These are phyloP conservation scores for Sebastes cheni DNA, from an alignment of 2,797 vertebrate species.

Conservation along the genomic window DNA sequence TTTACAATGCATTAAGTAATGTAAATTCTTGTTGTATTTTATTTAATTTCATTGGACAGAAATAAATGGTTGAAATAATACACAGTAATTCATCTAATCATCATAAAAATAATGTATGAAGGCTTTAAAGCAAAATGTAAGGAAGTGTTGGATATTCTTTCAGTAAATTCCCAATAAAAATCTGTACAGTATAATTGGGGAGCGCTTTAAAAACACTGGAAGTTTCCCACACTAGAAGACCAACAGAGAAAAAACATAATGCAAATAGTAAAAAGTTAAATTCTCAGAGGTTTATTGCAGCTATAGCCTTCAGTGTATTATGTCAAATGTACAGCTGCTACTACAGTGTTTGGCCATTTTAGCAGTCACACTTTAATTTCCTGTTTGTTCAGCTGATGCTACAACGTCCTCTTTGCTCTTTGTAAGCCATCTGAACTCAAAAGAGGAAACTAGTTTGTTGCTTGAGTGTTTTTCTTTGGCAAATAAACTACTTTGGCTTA, in stretches of 20 bases:
- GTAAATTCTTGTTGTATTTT: neutral
- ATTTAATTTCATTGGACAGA: neutral
- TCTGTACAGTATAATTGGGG: neutral
- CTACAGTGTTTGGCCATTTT: neutral
- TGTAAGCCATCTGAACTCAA: neutral
- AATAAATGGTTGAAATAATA: neutral
- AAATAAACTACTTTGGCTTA: neutral
- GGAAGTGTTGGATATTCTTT: neutral
- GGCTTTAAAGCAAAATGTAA: neutral
- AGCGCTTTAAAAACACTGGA: neutral
- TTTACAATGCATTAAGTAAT: neutral
- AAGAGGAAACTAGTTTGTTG: neutral
- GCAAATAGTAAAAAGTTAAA: neutral
- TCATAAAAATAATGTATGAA: neutral
- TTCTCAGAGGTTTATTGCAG: neutral
- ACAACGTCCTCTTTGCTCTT: neutral
- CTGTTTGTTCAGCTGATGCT: conserved; percentile 29
- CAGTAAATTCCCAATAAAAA: neutral
- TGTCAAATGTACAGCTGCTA: neutral
- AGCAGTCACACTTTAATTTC: conserved; percentile 4
- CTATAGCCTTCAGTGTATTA: neutral
- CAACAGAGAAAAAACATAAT: neutral
- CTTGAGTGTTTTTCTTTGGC: neutral
- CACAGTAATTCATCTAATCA: neutral
- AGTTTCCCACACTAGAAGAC: neutral